Base-by-base conservation (phyloP, 2,113 vertebrate species). In the Salminus brasiliensis region DNA sequence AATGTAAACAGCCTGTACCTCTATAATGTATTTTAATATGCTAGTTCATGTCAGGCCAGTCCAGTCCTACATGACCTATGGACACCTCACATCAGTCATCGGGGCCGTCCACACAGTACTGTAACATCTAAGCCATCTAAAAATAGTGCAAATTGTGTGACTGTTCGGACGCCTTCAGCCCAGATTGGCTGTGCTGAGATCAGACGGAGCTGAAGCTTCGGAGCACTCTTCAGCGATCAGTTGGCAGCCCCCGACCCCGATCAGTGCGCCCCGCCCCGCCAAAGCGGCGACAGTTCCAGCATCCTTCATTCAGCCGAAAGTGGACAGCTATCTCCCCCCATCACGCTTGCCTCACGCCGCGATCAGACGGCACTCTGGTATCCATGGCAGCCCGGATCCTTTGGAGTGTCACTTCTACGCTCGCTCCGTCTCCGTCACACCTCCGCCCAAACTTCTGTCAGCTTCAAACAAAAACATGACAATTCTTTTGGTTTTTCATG, bases 361-460 rank as follows among this genome's bases (percentile, higher is more conserved):
- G 82, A 88, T 85, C 86, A 88, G 90, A 88, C 89, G 88, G 88
- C 88, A 83, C 70, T 70, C 89, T 90, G 90, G 88, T 79, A 88
- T 90, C 89, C 77, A 47, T 83, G 83, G 85, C 84, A 87, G 57
- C 83, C 83, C 88, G 81, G 80, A 87, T 85, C 84, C 88, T 78
- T 88, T 85, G 79, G 83, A 87, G 83, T 88, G 88, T 88, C 90
- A 89, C 82, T 86, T 73, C 85, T 87, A 83, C 78, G 85, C 81
- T 76, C 39, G 70, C 52, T 72, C 16, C 82, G 79, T 86, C 86
- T 86, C 76, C 87, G 81, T 87, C 88, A 76, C 85, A 86, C 68
- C 85, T 66, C 62, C 60, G 29, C 79, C 25, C 39, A 65, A 59
- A 80, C 70, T 55, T 80, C 34, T 41, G 70, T 80, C 78, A 87